Base-by-base conservation (phyloP, 2,888 invertebrate species). In the Hypolimnas misippus region DNA sequence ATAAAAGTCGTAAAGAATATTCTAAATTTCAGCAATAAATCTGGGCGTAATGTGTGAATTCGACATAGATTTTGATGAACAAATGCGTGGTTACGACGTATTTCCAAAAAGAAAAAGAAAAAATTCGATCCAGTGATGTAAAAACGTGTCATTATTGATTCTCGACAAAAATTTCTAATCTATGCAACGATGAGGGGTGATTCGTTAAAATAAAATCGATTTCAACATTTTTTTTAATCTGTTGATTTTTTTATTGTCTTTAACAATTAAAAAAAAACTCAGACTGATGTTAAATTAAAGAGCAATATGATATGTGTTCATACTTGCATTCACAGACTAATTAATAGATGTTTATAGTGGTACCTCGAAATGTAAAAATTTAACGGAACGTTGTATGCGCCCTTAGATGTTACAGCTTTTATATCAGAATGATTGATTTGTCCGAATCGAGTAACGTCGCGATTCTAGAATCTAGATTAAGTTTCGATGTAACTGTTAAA, bases 261-360 rank as follows among this genome's bases (percentile, higher is more conserved):
- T 1, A 19, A 53, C 12, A 21, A n/a, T n/a, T 8, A 12, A 21
- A 46, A 12, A 2, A n/a, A n/a, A 46, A 46, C 12, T 46, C 21
- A 46, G 33, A 65, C 63, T 59, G 53, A 58, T 58, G 35, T 55
- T 61, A 55, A 25, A 25, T 5, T 61, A 59, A 63, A 73, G 72
- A 73, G 74, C 71, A 73, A 73, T 73, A 72, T 56, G 60, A 67
- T 57, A 57, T 68, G 70, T 76, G 73, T 75, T 76, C 71, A 58
- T 44, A 17, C 33, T 31, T 21, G 8, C 52, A 31, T 42, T 33
- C 31, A 51, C 14, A 31, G 58, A 58, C n/a, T 52, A 12, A n/a
- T n/a, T 25, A 49, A 25, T 49, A 25, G 7, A 8, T 25, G 49
- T n/a, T 38, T 19, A 19, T 46, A 46, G 19, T 10, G 0, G 1